Base-by-base conservation (phyloP, 2,113 vertebrate genomes). In the Xyrauchen texanus region DNA sequence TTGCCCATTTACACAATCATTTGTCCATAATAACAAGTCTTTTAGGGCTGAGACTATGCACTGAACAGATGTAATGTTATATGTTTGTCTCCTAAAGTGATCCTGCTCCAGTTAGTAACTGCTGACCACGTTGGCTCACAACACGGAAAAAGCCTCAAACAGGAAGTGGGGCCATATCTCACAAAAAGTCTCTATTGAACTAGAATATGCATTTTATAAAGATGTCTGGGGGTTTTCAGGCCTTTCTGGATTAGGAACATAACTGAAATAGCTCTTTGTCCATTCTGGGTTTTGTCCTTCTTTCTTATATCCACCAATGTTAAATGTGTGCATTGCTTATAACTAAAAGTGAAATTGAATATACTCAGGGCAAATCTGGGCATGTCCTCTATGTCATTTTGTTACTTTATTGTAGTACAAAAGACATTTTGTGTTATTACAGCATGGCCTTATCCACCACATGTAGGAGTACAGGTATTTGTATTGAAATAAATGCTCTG, bases 91-190 rank as follows among this genome's bases (percentile, higher is more conserved):
- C 45, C n/a, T 47, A 34, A 34, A 34, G 21, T 34, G 21, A 34
- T 3, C 21, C 5, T 6, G 13, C 13, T 71, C 52, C 45, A 46
- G 52, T 44, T 34, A 34, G 10, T 71, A 58, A 61, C 8, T 67
- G 15, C 65, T 76, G 42, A 16, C 78, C 68, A 34, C 42, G 60
- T 75, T 45, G 9, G 44, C 11, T 58, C 64, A 67, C 42, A 60
- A 63, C 16, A 34, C 64, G 75, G 70, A 62, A 16, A 52, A 58
- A 21, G 21, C 49, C 11, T 76, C 52, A 76, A 75, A 79, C 51
- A 83, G 81, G 79, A 77, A 79, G 16, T 68, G 53, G 6, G 76
- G 55, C 72, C 21, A 6, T 64, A 15, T 16, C 21, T 34, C 21
- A 34, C 21, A 42, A 63, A 42, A 84, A 84, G 21, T 55, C 47